These are phyloP conservation scores for Montipora efflorescens DNA, from an alignment of 64 coral and sea anemone genomes.

Conservation along the genomic window DNA sequence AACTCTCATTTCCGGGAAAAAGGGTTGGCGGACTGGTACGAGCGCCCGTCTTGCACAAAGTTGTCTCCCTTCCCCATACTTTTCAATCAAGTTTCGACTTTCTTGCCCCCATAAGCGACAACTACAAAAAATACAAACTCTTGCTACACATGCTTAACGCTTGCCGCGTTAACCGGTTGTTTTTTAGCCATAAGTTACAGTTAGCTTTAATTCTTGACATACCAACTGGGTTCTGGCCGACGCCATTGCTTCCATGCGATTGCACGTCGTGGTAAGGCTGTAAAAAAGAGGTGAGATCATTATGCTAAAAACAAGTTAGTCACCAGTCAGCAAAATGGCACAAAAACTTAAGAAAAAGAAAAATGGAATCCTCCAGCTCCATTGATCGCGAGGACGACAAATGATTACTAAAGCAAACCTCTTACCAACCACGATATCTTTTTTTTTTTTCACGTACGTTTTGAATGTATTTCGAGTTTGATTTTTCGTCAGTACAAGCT, in stretches of 20 bases:
- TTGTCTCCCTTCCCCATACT: too few species aligned
- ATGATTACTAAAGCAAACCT: background rate
- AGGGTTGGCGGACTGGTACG: too few species aligned
- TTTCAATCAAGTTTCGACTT: too few species aligned
- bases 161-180: too few species aligned
- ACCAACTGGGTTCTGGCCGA: constrained; percentile 22
- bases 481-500: background rate
- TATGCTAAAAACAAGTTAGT: background rate
- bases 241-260: constrained; percentile 8
- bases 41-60: too few species aligned
- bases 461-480: background rate
- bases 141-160: too few species aligned
- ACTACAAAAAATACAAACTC: too few species aligned
- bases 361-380: background rate
- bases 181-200: too few species aligned
- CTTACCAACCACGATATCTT: background rate
- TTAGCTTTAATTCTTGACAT: background rate
- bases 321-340: background rate
- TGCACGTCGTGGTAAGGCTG: constrained; percentile 28
- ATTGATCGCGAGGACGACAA: background rate
- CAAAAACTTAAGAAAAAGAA: background rate
- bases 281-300: constrained; percentile 13
- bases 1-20: too few species aligned
- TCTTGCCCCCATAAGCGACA: too few species aligned
- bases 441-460: background rate